Base-by-base conservation (phyloP, 2,113 vertebrate genomes). In the Sebastes schlegelii region DNA sequence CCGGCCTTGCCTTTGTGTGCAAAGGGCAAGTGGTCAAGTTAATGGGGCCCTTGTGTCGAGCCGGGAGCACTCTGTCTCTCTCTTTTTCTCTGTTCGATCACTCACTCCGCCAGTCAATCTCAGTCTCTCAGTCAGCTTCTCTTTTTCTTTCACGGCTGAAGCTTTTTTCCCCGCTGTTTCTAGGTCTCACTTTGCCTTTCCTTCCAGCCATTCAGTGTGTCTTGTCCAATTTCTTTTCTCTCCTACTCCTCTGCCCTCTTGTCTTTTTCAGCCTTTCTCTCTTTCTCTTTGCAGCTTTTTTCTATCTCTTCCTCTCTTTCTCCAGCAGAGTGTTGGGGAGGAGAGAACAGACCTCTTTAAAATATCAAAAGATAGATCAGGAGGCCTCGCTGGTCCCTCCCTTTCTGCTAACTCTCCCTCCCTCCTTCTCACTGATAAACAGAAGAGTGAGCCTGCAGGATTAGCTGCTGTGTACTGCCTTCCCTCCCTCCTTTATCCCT, bases 21-120 rank as follows among this genome's bases (percentile, higher is more conserved):
- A 97, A 96, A 97, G 98, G 97, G 97, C 98, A 99, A 98, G 97
- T 97, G 98, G 97, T 99, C 98, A 99, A 96, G 97, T 99, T 99
- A 98, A 98, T 97, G 97, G 98, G 96, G 97, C 97, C 97, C 97
- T 97, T 97, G 97, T 97, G 96, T 96, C 94, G 96, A 95, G 96
- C 93, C 95, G 94, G 97, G 95, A 96, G 91, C 93, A 88, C 94
- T 95, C 94, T 93, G 89, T 92, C 92, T 89, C 90, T 88, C 91
- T 93, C 86, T 91, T 91, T 92, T 71, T 88, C 87, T 91, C 88
- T 72, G 85, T 92, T 90, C 91, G 80, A 93, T 93, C 90, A 85
- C 92, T 92, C 91, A 96, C 96, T 90, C 77, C 83, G 84, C 83
- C 91, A 88, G 90, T 92, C 92, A 88, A 91, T 92, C 86, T 88